Evolutionary conservation across 2,888 invertebrate genomes (phyloP), one percentile per base, ranked within the genome.

Genomic region (Hyposoter didymator): DNA sequence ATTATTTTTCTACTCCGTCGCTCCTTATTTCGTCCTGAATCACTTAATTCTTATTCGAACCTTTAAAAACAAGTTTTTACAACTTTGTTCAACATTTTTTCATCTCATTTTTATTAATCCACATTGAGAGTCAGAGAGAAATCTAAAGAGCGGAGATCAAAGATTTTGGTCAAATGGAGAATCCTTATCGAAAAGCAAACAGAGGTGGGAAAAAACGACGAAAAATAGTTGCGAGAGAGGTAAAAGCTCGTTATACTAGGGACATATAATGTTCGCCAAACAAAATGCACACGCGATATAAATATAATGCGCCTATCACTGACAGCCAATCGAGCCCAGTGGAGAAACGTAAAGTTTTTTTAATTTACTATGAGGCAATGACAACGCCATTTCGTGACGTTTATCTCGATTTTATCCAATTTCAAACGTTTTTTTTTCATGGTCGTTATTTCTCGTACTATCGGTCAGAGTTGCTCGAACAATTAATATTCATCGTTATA

Each of bases 271-370:
- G 88, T 87, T 87, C 90, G n/a, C n/a, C 88, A 87, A 84, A 90
- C 90, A 90, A 92, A 91, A 85, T 89, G 39, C 59, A 79, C 91
- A 90, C 90, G 91, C 91, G 90, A 91, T 91, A 90, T 89, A 72
- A 73, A 91, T 91, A 90, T 89, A 74, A 72, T 69, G 72, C 83
- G 84, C 84, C 88, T 91, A 91, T 91, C 91, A 89, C 81, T 78
- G 86, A 62, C 59, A 83, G 87, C 88, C 88, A 88, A 91, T 92
- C 91, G 89, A 72, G 73, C 55, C 55, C 59, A 64, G 7, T 64
- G 43, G 73, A 49, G 32, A 74, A 85, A 86, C 10, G 39, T 39
- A 82, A 84, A 78, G 79, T 55, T 79, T 76, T 28, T 17, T 47
- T 82, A 87, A 88, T 87, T 87, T 81, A 87, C 74, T 83, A 78